Conservation (phyloP, 2,113 vertebrate genomes). For the Anolis carolinensis region DNA sequence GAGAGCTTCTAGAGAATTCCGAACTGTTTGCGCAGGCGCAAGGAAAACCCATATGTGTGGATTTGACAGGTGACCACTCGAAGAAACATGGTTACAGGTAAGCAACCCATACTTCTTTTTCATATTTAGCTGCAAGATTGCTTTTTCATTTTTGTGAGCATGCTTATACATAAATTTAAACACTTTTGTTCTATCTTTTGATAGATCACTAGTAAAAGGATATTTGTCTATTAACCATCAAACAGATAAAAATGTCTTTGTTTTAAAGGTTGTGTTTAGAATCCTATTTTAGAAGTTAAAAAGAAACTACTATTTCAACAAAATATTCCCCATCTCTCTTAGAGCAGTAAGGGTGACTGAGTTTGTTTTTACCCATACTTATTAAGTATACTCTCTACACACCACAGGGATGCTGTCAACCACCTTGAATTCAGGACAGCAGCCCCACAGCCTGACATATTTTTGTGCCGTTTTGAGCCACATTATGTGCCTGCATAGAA, state of each 20-base stretch:
- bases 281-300: neutral
- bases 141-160: neutral
- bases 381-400: too few species aligned
- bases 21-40: too few species aligned
- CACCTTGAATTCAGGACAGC: too few species aligned
- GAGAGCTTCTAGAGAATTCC: too few species aligned
- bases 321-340: neutral
- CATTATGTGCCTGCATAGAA: too few species aligned
- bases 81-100: too few species aligned
- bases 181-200: neutral
- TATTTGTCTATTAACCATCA: neutral
- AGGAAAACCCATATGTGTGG: too few species aligned
- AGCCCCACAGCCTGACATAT: too few species aligned
- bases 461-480: too few species aligned
- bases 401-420: too few species aligned
- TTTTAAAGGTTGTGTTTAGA: neutral
- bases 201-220: neutral
- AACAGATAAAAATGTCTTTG: neutral
- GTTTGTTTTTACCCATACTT: slow-evolving; percentile 10
- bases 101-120: neutral
- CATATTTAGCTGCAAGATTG: neutral
- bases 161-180: neutral
- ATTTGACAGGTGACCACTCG: too few species aligned
- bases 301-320: neutral
- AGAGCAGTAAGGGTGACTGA: neutral